Conservation (phyloP, 2,888 invertebrate genomes). For the Drosophila tripunctata region DNA sequence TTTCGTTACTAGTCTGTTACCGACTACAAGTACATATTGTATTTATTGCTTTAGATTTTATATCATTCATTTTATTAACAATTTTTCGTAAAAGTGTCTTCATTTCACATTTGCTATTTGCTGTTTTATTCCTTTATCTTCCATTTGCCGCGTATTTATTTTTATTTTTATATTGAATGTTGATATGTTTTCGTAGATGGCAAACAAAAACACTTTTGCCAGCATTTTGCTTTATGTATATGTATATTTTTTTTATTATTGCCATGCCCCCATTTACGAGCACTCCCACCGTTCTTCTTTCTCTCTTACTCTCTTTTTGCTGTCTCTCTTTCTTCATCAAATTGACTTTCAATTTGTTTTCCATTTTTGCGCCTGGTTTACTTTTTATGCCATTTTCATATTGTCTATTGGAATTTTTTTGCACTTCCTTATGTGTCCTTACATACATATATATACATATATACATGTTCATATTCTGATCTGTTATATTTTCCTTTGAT, state of each 20-base stretch:
- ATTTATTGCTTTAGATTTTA: background rate
- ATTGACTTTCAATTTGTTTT: slow-evolving; percentile 74
- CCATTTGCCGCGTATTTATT: slow-evolving; percentile 16
- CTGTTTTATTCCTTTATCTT: slow-evolving; percentile 31
- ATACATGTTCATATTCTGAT: background rate
- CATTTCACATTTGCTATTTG: slow-evolving; percentile 1
- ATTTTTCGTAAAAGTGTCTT: background rate
- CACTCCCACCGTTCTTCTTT: background rate
- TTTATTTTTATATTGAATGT: slow-evolving; percentile 22
- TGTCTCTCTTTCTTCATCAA: slow-evolving; percentile 34
- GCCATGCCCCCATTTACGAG: slow-evolving; percentile 31
- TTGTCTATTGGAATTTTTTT: slow-evolving; percentile 27
- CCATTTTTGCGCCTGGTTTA: slow-evolving; percentile 60
- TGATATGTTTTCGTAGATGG: slow-evolving; percentile 21
- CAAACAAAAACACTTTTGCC: slow-evolving; percentile 31
- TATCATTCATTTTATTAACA: background rate
- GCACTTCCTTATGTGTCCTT: slow-evolving; percentile 14
- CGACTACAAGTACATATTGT: background rate
- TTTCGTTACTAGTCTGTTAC: background rate
- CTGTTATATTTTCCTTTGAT: slow-evolving; percentile 35
- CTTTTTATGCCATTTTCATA: slow-evolving; percentile 59
- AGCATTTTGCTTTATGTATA: slow-evolving; percentile 1
- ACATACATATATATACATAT: background rate
- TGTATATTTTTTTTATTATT: slow-evolving; percentile 28
- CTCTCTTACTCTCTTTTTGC: background rate